A percentile compares a stretch with the other conserved stretches of the same genome.
These are phyloP conservation scores for Rhagophthalmus giganteus DNA, from an alignment of 2,888 invertebrate species.

Conservation along the genomic window DNA sequence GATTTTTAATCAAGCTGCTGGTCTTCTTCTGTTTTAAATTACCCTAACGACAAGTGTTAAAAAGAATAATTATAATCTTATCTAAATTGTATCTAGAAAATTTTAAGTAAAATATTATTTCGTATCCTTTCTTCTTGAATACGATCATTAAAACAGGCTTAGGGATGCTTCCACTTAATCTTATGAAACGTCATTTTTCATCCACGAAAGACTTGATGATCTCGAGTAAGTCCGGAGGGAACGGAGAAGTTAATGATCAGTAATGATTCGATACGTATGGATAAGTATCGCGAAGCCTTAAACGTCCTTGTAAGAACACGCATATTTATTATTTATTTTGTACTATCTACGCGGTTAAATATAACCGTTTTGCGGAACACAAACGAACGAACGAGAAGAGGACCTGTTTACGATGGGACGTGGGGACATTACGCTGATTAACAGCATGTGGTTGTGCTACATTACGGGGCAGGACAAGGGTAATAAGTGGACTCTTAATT, in stretches of 20 bases:
- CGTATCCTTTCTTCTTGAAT: too few relatives aligned
- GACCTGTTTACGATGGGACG: conserved; percentile 18
- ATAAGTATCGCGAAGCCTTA: conserved; percentile 8
- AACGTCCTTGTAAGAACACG: conserved; percentile 12
- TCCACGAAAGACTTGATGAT: conserved; percentile 1
- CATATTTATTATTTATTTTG: conserved; percentile 16
- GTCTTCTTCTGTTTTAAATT: too few relatives aligned
- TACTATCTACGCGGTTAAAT: conserved; percentile 10
- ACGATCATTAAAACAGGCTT: too few relatives aligned
- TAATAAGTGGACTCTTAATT: conserved; percentile 23
- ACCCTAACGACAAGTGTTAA: too few relatives aligned
- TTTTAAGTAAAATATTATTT: too few relatives aligned
- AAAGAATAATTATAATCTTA: too few relatives aligned
- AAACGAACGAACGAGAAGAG: conserved; percentile 6
- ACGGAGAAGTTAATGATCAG: conserved; percentile 12
- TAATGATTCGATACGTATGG: conserved; percentile 13
- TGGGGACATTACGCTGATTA: conserved; percentile 20
- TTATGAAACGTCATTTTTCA: neutral
- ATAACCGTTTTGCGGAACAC: conserved; percentile 1
- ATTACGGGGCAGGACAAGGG: conserved; percentile 19
- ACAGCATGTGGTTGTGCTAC: conserved; percentile 12
- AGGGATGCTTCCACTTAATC: neutral
- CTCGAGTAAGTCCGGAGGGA: neutral
- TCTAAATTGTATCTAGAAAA: too few relatives aligned
- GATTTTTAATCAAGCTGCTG: too few relatives aligned